Evolutionary conservation across 2,113 vertebrate genomes (phyloP).

Genomic region (Carettochelys insculpta): DNA sequence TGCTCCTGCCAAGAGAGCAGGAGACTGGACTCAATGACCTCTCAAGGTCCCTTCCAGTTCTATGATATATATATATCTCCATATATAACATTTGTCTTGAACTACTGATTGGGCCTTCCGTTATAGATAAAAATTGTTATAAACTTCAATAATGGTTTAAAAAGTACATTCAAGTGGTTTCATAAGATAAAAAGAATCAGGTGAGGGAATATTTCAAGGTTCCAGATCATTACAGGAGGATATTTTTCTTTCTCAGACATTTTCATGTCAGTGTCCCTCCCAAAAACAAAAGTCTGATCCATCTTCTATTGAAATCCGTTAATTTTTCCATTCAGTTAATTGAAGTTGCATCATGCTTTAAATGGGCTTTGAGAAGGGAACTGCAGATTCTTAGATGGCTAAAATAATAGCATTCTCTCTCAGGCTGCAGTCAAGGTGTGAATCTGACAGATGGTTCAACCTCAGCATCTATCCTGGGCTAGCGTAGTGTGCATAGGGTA

Average conservation of each 20-base stretch:
- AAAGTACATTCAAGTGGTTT: not conserved
- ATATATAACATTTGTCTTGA: not conserved
- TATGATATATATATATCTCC: no score
- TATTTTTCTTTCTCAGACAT: not conserved
- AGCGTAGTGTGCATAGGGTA: not conserved
- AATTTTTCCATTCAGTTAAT: not conserved
- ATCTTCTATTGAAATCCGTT: not conserved
- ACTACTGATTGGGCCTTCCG: not conserved
- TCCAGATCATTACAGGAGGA: not conserved
- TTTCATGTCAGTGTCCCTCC: not conserved
- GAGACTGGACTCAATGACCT: no score
- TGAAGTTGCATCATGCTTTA: not conserved
- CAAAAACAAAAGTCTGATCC: not conserved
- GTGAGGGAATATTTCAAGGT: not conserved
- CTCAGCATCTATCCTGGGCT: not conserved
- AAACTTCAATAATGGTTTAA: not conserved
- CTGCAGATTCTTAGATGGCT: not conserved
- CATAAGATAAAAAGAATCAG: not conserved
- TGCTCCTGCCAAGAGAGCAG: no score
- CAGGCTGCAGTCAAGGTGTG: not conserved
- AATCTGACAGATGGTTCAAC: not conserved
- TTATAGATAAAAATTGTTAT: not conserved
- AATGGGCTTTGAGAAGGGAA: not conserved
- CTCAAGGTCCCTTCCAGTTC: no score
- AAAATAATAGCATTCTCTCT: not conserved